Conservation (phyloP, 2,113 vertebrate species). For the Camelus bactrianus region DNA sequence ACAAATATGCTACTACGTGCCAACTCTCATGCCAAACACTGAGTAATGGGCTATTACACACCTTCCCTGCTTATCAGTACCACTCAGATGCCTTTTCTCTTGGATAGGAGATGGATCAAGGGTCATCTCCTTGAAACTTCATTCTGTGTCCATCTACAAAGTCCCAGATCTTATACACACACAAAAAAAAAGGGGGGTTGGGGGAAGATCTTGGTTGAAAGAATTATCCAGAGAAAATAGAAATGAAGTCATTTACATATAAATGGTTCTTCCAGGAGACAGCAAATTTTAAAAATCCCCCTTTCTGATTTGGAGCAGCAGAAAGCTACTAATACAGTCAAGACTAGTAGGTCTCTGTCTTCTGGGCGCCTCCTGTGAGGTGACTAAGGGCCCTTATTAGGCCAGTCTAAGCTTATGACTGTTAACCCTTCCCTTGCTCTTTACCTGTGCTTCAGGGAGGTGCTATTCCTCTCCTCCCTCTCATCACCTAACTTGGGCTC, state of each 20-base stretch:
- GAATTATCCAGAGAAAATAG: slow-evolving; percentile 24
- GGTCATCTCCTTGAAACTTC: slow-evolving; percentile 23
- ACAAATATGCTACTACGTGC: neutral
- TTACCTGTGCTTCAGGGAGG: neutral
- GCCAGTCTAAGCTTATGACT: neutral
- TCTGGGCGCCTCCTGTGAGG: neutral
- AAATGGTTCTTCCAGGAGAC: slow-evolving; percentile 45
- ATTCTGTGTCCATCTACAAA: neutral
- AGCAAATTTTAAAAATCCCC: slow-evolving; percentile 55
- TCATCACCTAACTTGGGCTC: neutral
- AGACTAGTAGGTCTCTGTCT: neutral
- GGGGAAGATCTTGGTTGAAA: neutral
- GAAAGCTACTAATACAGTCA: slow-evolving; percentile 8
- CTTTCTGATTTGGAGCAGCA: slow-evolving; percentile 38
- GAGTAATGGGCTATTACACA: neutral
- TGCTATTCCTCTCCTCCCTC: neutral
- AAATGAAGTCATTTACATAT: slow-evolving; percentile 53
- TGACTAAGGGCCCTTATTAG: slow-evolving; percentile 41
- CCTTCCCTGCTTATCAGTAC: neutral
- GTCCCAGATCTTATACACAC: neutral
- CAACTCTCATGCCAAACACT: neutral
- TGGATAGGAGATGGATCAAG: slow-evolving; percentile 45
- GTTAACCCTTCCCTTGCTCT: neutral
- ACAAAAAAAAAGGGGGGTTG: too few species aligned
- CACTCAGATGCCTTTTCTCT: neutral